A percentile compares a stretch with the other conserved stretches of the same genome.
phyloP scores from a whole-genome alignment of 2,888 invertebrate species.

The Drosophila merina region DNA sequence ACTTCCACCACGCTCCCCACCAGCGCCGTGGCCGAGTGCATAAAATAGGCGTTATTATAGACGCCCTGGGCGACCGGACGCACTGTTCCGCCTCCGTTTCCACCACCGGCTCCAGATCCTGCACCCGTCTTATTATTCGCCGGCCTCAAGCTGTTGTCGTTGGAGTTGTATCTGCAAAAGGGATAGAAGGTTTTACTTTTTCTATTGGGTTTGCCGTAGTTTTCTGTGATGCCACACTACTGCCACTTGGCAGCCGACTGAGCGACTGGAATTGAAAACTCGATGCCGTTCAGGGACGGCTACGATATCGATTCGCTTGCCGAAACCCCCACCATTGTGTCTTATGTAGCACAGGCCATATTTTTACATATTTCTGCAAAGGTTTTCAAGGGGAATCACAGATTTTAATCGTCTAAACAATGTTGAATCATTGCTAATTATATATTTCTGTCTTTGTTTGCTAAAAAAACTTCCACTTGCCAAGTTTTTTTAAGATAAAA shows the following conservation, averaged over 20 bases:
- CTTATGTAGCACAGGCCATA: constrained; percentile 9
- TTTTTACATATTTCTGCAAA: neutral
- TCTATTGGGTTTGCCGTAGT: neutral
- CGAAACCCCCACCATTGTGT: constrained; percentile 4
- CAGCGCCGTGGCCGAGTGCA: constrained; percentile 94
- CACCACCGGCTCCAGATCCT: constrained; percentile 32
- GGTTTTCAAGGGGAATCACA: constrained; percentile 15
- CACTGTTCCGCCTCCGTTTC: constrained; percentile 68
- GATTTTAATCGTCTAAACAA: neutral
- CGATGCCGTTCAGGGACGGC: constrained; percentile 35
- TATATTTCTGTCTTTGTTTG: too few relatives aligned
- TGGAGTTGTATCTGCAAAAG: constrained; percentile 74
- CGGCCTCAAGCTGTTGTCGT: constrained; percentile 75
- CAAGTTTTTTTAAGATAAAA: too few relatives aligned
- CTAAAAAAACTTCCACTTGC: too few relatives aligned
- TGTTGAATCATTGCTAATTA: neutral
- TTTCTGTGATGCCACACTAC: constrained; percentile 5
- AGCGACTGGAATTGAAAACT: constrained; percentile 33
- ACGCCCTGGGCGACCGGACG: constrained; percentile 92
- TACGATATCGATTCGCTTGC: constrained; percentile 58
- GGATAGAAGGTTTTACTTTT: neutral
- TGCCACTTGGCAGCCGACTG: constrained; percentile 3
- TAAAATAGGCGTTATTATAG: constrained; percentile 94
- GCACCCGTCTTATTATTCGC: constrained; percentile 84
- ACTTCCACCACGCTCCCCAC: constrained; percentile 93